Conservation (phyloP, 2,113 vertebrate species). For the Aspiorhynchus laticeps region DNA sequence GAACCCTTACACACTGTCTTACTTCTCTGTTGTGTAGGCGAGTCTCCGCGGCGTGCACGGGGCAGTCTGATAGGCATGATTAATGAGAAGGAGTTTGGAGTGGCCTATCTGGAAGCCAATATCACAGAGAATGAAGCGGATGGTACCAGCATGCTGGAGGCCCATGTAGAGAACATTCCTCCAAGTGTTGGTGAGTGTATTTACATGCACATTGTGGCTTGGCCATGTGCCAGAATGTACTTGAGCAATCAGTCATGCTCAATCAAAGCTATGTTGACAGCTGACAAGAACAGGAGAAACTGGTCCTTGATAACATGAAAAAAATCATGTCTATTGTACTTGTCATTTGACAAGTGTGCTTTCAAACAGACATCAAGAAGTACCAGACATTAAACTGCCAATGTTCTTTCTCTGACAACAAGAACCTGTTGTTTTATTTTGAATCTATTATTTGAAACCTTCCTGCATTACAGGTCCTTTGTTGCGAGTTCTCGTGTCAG, state of each 20-base stretch:
- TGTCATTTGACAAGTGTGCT: background rate
- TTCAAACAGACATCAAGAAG: background rate
- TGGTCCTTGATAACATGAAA: background rate
- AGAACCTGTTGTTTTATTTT: background rate
- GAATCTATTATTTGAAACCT: background rate
- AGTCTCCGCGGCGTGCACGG: constrained; percentile 71
- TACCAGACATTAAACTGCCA: background rate
- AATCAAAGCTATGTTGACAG: background rate
- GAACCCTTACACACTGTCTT: background rate
- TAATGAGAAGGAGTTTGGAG: constrained; percentile 82
- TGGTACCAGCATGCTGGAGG: constrained; percentile 68
- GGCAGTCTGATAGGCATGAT: constrained; percentile 85
- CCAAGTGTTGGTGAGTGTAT: constrained; percentile 79
- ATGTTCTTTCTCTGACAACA: background rate
- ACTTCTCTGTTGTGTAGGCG: constrained; percentile 63
- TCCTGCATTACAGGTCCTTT: constrained; percentile 78
- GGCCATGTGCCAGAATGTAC: background rate
- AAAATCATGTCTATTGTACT: background rate
- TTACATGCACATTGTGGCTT: background rate
- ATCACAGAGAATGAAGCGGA: constrained; percentile 72
- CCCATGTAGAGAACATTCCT: constrained; percentile 81
- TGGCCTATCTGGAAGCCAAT: constrained; percentile 81
- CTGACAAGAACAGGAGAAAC: background rate
- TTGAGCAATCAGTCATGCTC: background rate
- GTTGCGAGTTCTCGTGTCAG: constrained; percentile 81